These are phyloP conservation scores for Danio rerio DNA, from an alignment of 2,113 vertebrate genomes.

Conservation along the genomic window DNA sequence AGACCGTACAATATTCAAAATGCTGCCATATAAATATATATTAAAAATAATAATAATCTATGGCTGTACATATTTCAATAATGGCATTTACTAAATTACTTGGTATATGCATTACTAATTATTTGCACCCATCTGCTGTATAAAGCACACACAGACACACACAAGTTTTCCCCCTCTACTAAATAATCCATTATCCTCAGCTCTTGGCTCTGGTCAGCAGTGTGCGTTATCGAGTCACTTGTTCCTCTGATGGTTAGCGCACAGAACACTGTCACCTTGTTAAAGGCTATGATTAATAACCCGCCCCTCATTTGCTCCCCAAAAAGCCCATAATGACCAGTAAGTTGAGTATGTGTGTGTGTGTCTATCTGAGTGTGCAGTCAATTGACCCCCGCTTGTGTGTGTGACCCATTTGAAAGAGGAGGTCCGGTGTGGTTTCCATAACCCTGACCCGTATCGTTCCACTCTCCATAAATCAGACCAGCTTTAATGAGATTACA, in stretches of 20 bases:
- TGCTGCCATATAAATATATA: too few species aligned
- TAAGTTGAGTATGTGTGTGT: conserved; percentile 42
- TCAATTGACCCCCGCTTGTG: conserved; percentile 75
- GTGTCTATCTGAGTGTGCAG: conserved; percentile 60
- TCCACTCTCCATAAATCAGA: conserved; percentile 74
- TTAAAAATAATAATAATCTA: too few species aligned
- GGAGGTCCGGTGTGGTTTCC: conserved; percentile 56
- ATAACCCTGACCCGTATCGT: conserved; percentile 66
- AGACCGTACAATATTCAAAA: not conserved
- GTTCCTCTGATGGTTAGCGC: conserved; percentile 22
- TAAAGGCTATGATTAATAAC: conserved; percentile 71
- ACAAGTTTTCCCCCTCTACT: not conserved
- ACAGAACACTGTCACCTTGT: conserved; percentile 67
- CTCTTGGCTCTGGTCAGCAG: not conserved
- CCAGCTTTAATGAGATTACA: conserved; percentile 77
- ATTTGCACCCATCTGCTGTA: not conserved
- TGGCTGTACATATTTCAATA: too few species aligned
- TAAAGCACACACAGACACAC: too few species aligned
- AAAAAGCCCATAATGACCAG: conserved; percentile 63
- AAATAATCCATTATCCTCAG: conserved; percentile 7
- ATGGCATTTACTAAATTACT: not conserved
- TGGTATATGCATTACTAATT: not conserved
- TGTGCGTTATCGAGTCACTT: not conserved
- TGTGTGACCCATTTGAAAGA: conserved; percentile 54
- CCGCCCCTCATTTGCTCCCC: conserved; percentile 45